Evolutionary conservation across 2,113 vertebrate genomes (phyloP).

Genomic region (Callionymus lyra): DNA sequence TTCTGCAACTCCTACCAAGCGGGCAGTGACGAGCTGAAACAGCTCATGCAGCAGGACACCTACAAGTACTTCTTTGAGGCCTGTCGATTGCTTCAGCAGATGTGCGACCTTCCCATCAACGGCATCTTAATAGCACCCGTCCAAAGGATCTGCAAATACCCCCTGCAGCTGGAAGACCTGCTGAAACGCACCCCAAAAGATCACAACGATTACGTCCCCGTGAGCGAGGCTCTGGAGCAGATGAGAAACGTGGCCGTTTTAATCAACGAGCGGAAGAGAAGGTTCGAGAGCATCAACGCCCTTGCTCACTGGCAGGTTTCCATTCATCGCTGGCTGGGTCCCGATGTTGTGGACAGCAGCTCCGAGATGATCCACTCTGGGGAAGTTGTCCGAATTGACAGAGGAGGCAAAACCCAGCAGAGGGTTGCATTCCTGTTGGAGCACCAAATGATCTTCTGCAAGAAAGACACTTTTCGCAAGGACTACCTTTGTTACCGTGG

Average conservation of each 20-base stretch:
- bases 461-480: constrained; percentile 88
- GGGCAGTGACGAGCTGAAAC: constrained; percentile 81
- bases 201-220: constrained; percentile 84
- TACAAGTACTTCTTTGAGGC: constrained; percentile 96
- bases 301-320: constrained; percentile 95
- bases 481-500: constrained; percentile 91
- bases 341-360: constrained; percentile 82
- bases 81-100: constrained; percentile 93
- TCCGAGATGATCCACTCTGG: constrained; percentile 94
- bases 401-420: constrained; percentile 87
- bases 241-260: constrained; percentile 96
- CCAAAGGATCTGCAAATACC: constrained; percentile 98
- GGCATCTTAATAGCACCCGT: constrained; percentile 92
- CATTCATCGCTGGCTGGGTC: constrained; percentile 90
- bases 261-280: constrained; percentile 93
- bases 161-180: constrained; percentile 89
- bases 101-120: constrained; percentile 93
- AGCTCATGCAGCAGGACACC: constrained; percentile 82
- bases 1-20: constrained; percentile 94
- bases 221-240: constrained; percentile 82
- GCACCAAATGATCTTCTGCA: constrained; percentile 93
- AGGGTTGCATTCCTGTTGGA: constrained; percentile 95
- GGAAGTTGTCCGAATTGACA: constrained; percentile 78
- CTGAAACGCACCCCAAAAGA: constrained; percentile 91
- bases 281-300: constrained; percentile 89